These are phyloP conservation scores for Furcifer pardalis DNA, from an alignment of 2,797 vertebrate species.

Conservation along the genomic window DNA sequence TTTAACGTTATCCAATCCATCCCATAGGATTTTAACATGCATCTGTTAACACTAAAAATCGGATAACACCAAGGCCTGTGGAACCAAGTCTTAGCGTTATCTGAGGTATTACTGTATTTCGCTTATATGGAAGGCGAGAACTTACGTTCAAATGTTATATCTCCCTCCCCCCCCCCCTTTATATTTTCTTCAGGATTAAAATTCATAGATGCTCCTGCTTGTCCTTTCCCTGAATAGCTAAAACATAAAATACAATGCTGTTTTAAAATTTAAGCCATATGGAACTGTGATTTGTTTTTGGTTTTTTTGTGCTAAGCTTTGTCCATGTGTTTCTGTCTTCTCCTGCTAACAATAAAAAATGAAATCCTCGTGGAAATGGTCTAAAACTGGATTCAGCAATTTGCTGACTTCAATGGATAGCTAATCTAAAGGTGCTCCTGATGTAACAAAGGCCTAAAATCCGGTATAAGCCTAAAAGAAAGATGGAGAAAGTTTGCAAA, in stretches of 20 bases:
- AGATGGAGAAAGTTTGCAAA: not conserved
- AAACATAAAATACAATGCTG: not conserved
- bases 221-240: not conserved
- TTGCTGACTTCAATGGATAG: not conserved
- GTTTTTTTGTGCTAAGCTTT: not conserved
- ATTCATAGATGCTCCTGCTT: not conserved
- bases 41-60: too few species aligned
- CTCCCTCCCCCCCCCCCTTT: too few species aligned
- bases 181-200: too few species aligned
- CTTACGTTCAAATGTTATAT: too few species aligned
- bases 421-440: not conserved
- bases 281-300: not conserved
- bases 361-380: not conserved
- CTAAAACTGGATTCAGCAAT: constrained; percentile 5
- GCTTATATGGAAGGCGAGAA: too few species aligned
- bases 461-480: too few species aligned
- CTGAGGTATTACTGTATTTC: too few species aligned
- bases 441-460: too few species aligned
- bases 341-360: not conserved
- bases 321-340: not conserved
- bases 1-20: too few species aligned
- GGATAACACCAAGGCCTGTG: too few species aligned
- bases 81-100: too few species aligned
- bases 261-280: not conserved
- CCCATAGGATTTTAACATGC: too few species aligned